phyloP scores from a whole-genome alignment of 2,113 vertebrate genomes.

The Lepisosteus oculatus region DNA sequence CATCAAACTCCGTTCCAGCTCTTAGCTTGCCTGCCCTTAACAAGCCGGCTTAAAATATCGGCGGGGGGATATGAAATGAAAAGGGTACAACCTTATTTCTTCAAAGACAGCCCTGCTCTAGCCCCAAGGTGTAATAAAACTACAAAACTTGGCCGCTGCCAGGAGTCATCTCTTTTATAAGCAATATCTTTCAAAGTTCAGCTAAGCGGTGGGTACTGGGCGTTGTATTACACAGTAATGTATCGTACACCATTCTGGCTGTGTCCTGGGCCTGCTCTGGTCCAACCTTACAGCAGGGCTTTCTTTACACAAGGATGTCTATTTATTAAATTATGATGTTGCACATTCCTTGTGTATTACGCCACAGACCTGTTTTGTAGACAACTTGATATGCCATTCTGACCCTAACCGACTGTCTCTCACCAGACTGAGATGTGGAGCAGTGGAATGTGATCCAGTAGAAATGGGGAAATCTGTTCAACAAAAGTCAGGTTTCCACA shows the following conservation, averaged over 20 bases:
- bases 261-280: conserved; percentile 32
- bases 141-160: conserved; percentile 82
- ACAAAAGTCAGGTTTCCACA: too few relatives aligned
- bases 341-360: too few relatives aligned
- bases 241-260: conserved; percentile 52
- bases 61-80: conserved; percentile 86
- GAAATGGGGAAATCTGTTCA: too few relatives aligned
- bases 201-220: conserved; percentile 76
- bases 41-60: conserved; percentile 78
- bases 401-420: too few relatives aligned
- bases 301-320: conserved; percentile 12
- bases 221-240: conserved; percentile 56
- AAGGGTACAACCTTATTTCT: conserved; percentile 94
- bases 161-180: conserved; percentile 86
- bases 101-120: conserved; percentile 78
- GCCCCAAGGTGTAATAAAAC: conserved; percentile 93
- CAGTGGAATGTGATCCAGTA: too few relatives aligned
- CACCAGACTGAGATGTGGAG: too few relatives aligned
- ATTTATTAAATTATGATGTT: neutral
- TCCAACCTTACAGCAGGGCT: conserved; percentile 35
- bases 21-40: conserved; percentile 67
- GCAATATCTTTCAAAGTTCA: conserved; percentile 83
- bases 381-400: too few relatives aligned
- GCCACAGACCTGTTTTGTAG: too few relatives aligned
- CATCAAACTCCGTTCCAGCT: conserved; percentile 58